phyloP scores from a whole-genome alignment of 2,797 vertebrate genomes.

The Carcharodon carcharias region DNA sequence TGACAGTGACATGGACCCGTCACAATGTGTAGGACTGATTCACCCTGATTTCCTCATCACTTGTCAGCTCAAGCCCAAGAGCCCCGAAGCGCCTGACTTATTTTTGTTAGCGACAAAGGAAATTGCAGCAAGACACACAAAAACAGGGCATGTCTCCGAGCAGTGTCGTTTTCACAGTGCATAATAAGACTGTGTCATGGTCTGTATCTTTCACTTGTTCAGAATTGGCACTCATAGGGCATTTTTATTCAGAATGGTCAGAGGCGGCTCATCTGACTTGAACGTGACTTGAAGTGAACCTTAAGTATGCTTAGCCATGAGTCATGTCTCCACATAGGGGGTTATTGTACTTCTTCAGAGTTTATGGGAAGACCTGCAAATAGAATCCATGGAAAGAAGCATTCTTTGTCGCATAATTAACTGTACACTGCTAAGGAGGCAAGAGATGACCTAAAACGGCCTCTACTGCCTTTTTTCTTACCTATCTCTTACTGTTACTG shows the following conservation, averaged over 20 bases:
- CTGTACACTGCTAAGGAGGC: neutral
- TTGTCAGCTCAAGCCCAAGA: constrained; percentile 52
- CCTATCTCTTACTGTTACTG: no score
- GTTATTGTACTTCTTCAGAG: neutral
- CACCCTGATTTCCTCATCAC: constrained; percentile 50
- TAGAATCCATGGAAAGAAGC: neutral
- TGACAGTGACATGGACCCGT: constrained; percentile 71
- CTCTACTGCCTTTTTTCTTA: no score
- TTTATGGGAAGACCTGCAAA: neutral
- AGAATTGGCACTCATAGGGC: neutral
- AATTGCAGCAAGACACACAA: constrained; percentile 61
- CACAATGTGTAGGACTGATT: constrained; percentile 66
- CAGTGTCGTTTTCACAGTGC: constrained; percentile 41
- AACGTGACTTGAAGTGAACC: neutral
- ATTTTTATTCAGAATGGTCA: neutral
- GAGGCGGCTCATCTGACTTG: neutral
- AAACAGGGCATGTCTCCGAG: constrained; percentile 53
- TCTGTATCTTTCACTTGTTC: constrained; percentile 19
- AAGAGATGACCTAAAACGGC: neutral
- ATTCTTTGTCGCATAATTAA: neutral
- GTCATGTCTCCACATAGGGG: neutral
- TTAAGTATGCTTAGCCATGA: neutral
- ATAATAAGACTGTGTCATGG: constrained; percentile 42
- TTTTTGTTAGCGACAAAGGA: constrained; percentile 63
- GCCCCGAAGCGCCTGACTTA: constrained; percentile 58